phyloP scores from a whole-genome alignment of 2,888 invertebrate species.

The Pharmacophagus antenor region DNA sequence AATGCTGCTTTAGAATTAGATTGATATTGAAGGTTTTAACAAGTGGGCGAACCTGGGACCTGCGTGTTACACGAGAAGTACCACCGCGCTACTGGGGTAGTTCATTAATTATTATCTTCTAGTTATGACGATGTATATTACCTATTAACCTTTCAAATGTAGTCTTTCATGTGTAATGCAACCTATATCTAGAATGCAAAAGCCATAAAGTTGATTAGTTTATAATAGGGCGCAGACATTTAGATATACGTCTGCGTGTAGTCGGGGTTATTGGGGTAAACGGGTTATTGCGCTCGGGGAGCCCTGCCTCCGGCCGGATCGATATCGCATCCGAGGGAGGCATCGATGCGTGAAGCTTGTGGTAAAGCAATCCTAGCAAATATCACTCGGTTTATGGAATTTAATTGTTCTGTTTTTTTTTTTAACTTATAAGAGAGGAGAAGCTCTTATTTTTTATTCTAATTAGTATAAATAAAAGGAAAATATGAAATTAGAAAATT shows the following conservation, averaged over 20 bases:
- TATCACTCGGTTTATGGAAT: background rate
- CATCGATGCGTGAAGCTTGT: background rate
- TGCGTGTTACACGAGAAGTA: too few relatives aligned
- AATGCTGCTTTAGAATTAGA: too few relatives aligned
- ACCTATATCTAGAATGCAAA: slow-evolving; percentile 5
- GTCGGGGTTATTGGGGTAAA: slow-evolving; percentile 64
- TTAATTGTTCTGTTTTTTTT: background rate
- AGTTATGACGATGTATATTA: too few relatives aligned
- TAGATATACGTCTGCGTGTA: background rate
- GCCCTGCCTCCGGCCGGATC: slow-evolving; percentile 46
- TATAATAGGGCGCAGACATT: background rate
- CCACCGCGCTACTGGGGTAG: too few relatives aligned
- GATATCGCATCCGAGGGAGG: slow-evolving; percentile 46
- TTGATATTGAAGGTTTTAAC: too few relatives aligned
- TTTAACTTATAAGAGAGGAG: background rate
- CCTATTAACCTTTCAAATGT: too few relatives aligned
- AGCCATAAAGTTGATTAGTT: background rate
- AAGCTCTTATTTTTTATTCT: too few relatives aligned
- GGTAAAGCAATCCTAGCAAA: slow-evolving; percentile 1
- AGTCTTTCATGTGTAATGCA: too few relatives aligned
- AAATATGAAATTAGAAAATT: too few relatives aligned
- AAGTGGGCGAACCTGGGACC: too few relatives aligned
- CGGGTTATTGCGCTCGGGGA: slow-evolving; percentile 48
- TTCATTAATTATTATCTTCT: too few relatives aligned
- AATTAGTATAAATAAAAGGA: too few relatives aligned